These are phyloP conservation scores for Meriones unguiculatus DNA, from an alignment of 2,113 vertebrate genomes.

Conservation along the genomic window DNA sequence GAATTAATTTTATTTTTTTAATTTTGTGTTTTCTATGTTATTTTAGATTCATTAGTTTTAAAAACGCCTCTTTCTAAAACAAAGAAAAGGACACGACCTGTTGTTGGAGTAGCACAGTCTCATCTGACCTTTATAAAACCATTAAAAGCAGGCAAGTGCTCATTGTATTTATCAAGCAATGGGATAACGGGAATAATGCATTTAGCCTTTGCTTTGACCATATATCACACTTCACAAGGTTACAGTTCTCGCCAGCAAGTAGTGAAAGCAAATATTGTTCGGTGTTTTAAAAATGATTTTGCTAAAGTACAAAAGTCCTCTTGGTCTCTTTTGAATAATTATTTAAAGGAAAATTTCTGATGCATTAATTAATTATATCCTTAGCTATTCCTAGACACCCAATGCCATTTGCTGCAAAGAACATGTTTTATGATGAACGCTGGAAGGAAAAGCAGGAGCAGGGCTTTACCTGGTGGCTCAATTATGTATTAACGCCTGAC, in stretches of 20 bases:
- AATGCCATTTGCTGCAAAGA: slow-evolving; percentile 96
- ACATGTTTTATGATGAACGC: slow-evolving; percentile 98
- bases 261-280: not conserved
- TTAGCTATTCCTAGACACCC: slow-evolving; percentile 95
- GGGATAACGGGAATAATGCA: not conserved
- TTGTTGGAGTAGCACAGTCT: slow-evolving; percentile 91
- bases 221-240: not conserved
- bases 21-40: slow-evolving; percentile 33
- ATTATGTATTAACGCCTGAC: slow-evolving; percentile 97
- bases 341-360: not conserved
- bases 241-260: not conserved
- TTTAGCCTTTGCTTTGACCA: not conserved
- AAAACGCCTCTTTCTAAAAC: slow-evolving; percentile 70
- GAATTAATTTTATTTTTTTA: not conserved
- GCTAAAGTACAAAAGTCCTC: not conserved
- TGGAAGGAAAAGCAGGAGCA: slow-evolving; percentile 98
- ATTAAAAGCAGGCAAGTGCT: slow-evolving; percentile 90
- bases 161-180: not conserved
- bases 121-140: slow-evolving; percentile 92
- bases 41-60: slow-evolving; percentile 79
- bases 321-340: not conserved
- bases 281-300: not conserved
- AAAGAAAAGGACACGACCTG: slow-evolving; percentile 78
- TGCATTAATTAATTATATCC: not conserved
- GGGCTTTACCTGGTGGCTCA: slow-evolving; percentile 97